Conservation (phyloP, 2,113 vertebrate genomes). For the Casuarius casuarius region DNA sequence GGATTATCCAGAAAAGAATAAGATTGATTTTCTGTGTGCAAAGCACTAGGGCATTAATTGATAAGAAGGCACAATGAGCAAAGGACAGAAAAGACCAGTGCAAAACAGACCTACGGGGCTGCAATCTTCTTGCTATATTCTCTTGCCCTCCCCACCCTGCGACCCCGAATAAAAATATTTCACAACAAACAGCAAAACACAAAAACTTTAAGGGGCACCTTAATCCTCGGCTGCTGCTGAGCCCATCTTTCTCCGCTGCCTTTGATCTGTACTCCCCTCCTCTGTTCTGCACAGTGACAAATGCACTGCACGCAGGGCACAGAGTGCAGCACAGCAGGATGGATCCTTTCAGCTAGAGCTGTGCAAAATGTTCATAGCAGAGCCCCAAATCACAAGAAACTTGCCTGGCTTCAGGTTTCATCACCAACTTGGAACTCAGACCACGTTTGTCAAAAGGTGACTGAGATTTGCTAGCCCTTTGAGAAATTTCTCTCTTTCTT, state of each 20-base stretch:
- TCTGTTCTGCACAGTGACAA: constrained; percentile 70
- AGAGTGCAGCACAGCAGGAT: constrained; percentile 69
- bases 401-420: constrained; percentile 56
- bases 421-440: constrained; percentile 55
- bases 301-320: constrained; percentile 59
- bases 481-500: constrained; percentile 44
- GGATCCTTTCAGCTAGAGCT: constrained; percentile 60
- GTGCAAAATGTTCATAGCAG: constrained; percentile 69
- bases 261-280: constrained; percentile 67
- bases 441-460: constrained; percentile 58
- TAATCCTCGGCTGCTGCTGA: constrained; percentile 42
- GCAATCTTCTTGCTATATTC: not conserved
- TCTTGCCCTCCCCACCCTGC: too few species aligned
- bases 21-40: not conserved
- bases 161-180: constrained; percentile 33
- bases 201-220: constrained; percentile 58
- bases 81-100: not conserved
- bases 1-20: not conserved
- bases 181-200: constrained; percentile 23
- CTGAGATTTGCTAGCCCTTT: constrained; percentile 39
- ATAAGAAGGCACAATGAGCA: not conserved
- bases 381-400: constrained; percentile 68
- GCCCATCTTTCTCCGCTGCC: constrained; percentile 40
- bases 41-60: not conserved
- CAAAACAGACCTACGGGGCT: not conserved